Conservation (phyloP, 2,797 vertebrate genomes). For the Lutjanus campechanus region DNA sequence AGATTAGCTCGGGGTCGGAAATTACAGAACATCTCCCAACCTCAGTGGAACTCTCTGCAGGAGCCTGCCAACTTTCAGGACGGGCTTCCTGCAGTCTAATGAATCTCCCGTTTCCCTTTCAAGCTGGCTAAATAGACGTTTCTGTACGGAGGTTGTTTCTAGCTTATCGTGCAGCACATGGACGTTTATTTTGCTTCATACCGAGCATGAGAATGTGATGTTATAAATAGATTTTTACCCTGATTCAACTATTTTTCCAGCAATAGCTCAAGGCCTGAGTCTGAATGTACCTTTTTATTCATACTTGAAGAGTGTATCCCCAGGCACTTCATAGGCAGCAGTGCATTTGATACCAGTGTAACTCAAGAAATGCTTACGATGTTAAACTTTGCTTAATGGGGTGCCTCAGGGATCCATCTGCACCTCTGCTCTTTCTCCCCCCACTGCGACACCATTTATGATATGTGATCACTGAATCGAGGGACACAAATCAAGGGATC, state of each 20-base stretch:
- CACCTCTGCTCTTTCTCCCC: conserved; percentile 42
- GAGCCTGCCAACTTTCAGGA: conserved; percentile 61
- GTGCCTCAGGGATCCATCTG: conserved; percentile 78
- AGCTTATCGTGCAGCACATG: conserved; percentile 35
- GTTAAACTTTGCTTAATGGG: conserved; percentile 75
- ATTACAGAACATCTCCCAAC: conserved; percentile 79
- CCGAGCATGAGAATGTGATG: conserved; percentile 21
- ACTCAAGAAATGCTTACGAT: conserved; percentile 73
- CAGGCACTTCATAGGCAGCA: conserved; percentile 48
- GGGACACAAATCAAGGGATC: conserved; percentile 74
- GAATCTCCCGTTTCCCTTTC: conserved; percentile 42
- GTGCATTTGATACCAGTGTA: conserved; percentile 71
- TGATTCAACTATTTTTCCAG: conserved; percentile 42
- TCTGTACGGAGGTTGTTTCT: conserved; percentile 45
- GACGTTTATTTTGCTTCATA: conserved; percentile 51
- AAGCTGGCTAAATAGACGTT: conserved; percentile 33
- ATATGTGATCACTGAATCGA: conserved; percentile 70
- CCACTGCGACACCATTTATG: conserved; percentile 49
- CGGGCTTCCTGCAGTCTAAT: conserved; percentile 63
- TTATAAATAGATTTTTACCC: conserved; percentile 53
- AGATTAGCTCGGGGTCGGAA: conserved; percentile 76
- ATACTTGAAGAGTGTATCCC: conserved; percentile 57
- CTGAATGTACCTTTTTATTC: conserved; percentile 56
- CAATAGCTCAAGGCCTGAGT: conserved; percentile 27
- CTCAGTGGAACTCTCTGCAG: conserved; percentile 69